Conservation (phyloP, 2,888 invertebrate genomes). For the Seira sanloemensis region DNA sequence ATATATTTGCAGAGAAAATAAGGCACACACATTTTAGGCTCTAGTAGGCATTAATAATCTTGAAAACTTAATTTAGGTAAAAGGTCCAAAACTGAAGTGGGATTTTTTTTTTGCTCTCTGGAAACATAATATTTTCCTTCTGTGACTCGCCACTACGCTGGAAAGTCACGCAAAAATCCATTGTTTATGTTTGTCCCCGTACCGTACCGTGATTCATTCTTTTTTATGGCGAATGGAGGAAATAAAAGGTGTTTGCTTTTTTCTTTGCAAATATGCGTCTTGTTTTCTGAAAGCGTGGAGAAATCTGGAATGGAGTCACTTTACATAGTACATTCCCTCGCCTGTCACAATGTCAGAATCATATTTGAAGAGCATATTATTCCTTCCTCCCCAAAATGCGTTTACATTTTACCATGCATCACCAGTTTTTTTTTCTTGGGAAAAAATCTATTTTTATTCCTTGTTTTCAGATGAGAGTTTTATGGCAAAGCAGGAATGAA, state of each 20-base stretch:
- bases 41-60: not conserved
- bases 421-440: constrained; percentile 24
- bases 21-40: not conserved
- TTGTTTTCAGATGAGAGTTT: too few relatives aligned
- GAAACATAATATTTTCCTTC: not conserved
- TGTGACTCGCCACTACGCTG: not conserved
- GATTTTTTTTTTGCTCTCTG: not conserved
- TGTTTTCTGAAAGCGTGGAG: not conserved
- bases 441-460: constrained; percentile 52
- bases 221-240: not conserved
- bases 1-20: too few relatives aligned
- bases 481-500: too few relatives aligned
- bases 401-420: constrained; percentile 20
- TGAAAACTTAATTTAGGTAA: constrained; percentile 17
- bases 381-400: not conserved
- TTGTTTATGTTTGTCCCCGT: not conserved
- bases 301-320: not conserved
- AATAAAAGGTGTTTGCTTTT: not conserved
- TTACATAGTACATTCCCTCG: not conserved
- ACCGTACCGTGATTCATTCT: not conserved
- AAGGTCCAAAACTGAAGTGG: constrained; percentile 5
- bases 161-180: constrained; percentile 24
- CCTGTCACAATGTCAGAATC: not conserved
- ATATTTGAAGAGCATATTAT: not conserved
- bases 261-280: not conserved